These are phyloP conservation scores for Halictus rubicundus DNA, from an alignment of 1,140 invertebrate genomes.

Conservation along the genomic window DNA sequence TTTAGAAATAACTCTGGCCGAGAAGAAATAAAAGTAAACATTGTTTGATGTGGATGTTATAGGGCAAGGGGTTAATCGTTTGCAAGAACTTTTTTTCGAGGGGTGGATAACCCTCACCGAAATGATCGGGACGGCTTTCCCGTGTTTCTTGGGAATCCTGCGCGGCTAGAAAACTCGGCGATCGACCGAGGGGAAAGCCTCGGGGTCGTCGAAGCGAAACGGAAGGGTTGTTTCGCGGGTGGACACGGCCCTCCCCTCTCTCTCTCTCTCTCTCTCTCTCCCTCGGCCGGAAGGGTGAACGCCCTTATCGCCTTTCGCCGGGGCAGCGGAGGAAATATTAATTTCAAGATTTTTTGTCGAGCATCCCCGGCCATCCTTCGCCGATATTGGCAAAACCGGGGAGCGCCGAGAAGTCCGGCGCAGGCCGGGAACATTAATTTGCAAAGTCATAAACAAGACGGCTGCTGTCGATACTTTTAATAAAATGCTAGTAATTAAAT, in stretches of 20 bases:
- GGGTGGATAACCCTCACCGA: too few species aligned
- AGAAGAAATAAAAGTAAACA: too few species aligned
- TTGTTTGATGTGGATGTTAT: too few species aligned
- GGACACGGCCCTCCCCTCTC: background rate
- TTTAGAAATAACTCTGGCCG: too few species aligned
- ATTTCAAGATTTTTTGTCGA: constrained; percentile 65
- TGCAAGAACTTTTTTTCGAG: too few species aligned
- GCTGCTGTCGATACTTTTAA: constrained; percentile 79
- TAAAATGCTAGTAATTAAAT: constrained; percentile 80
- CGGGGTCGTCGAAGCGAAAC: constrained; percentile 4
- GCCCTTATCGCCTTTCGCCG: constrained; percentile 58
- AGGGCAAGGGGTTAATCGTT: too few species aligned
- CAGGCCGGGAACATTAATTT: constrained; percentile 70
- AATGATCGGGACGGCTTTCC: too few species aligned
- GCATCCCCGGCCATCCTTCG: constrained; percentile 37
- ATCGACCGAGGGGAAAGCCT: constrained; percentile 4
- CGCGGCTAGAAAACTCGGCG: constrained; percentile 9
- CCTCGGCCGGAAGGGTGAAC: constrained; percentile 40
- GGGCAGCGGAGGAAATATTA: constrained; percentile 61
- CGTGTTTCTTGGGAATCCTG: too few species aligned
- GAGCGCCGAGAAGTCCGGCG: constrained; percentile 52
- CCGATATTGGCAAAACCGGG: constrained; percentile 50
- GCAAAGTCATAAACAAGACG: constrained; percentile 76
- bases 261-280: background rate
- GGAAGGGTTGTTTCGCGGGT: constrained; percentile 17